phyloP scores from a whole-genome alignment of 2,113 vertebrate species.

The Phylloscopus trochiloides region DNA sequence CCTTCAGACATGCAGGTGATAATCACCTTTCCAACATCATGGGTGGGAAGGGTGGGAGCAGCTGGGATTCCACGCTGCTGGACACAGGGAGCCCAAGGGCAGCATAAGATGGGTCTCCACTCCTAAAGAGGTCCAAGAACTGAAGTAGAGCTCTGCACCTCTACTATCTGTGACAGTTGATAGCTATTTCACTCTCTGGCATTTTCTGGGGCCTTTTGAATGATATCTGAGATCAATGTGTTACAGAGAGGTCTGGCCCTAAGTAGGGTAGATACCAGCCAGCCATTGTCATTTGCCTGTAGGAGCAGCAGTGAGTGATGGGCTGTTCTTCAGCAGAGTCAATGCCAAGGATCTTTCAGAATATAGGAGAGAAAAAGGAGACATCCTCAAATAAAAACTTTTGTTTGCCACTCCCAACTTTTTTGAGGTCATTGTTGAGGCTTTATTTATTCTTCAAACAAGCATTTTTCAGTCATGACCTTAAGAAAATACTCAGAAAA shows the following conservation, averaged over 20 bases:
- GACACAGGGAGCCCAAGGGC: not conserved
- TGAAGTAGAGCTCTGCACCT: not conserved
- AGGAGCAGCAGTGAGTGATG: not conserved
- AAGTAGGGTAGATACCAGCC: not conserved
- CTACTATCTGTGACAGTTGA: not conserved
- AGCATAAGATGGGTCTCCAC: not conserved
- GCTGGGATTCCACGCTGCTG: rapidly evolving
- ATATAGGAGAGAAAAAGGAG: not conserved
- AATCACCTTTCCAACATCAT: not conserved
- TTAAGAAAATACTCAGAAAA: not conserved
- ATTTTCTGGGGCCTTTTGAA: not conserved
- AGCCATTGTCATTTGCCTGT: rapidly evolving
- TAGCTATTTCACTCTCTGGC: not conserved
- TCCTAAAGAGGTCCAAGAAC: not conserved
- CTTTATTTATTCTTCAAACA: not conserved
- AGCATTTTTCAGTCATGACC: not conserved
- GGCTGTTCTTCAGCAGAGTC: not conserved
- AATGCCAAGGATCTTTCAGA: not conserved
- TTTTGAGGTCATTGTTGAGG: not conserved
- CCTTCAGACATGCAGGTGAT: not conserved
- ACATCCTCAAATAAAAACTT: not conserved
- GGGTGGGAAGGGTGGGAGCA: not conserved
- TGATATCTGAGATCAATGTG: not conserved
- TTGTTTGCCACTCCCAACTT: not conserved
- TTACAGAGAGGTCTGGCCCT: not conserved